Evolutionary conservation across 2,113 vertebrate genomes (phyloP).

Genomic region (Tringa solitaria): DNA sequence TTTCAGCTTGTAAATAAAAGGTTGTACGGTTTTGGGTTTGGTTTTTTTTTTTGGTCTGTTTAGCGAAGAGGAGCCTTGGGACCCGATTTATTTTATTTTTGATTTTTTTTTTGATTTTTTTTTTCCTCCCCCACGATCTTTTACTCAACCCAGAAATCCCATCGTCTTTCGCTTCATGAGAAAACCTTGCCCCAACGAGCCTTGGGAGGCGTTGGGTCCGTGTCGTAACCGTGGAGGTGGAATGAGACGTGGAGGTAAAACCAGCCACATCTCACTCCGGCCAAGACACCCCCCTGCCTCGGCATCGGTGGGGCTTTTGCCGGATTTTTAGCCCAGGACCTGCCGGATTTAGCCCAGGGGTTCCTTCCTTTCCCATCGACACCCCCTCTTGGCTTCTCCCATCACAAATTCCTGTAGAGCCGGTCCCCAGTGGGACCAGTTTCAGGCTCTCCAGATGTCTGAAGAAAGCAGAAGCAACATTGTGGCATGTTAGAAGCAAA

Average conservation of each 20-base stretch:
- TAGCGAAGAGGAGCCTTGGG: background rate
- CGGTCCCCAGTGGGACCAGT: background rate
- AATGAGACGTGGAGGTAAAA: background rate
- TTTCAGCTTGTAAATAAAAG: background rate
- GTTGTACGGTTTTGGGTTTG: background rate
- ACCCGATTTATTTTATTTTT: background rate
- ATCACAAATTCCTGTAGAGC: background rate
- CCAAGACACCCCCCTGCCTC: background rate
- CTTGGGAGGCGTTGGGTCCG: background rate
- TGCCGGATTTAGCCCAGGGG: background rate
- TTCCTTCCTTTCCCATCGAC: background rate
- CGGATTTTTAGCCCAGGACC: background rate
- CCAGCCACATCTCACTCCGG: accelerated
- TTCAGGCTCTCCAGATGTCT: conserved; percentile 47
- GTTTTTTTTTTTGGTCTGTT: background rate
- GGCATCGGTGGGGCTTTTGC: accelerated
- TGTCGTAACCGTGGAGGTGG: background rate
- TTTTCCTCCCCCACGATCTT: background rate
- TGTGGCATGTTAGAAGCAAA: conserved; percentile 75
- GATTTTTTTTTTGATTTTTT: too few relatives aligned
- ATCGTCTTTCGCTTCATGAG: background rate
- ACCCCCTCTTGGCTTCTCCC: background rate
- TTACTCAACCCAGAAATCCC: background rate
- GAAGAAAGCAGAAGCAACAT: conserved; percentile 75
- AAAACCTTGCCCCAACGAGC: background rate